These are phyloP conservation scores for Rhopalosiphum nymphaeae DNA, from an alignment of 2,888 invertebrate genomes.

Conservation along the genomic window DNA sequence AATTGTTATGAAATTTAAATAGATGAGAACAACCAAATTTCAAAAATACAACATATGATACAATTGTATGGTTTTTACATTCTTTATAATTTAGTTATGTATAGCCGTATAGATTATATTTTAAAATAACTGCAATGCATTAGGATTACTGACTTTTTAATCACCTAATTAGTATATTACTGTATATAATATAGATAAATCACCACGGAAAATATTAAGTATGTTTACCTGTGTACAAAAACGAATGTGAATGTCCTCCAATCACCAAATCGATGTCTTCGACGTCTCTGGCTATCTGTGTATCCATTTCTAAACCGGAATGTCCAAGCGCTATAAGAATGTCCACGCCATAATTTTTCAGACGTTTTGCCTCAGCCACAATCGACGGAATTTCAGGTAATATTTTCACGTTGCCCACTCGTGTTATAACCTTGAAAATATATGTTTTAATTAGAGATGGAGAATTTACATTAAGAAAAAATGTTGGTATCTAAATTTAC, in stretches of 20 bases:
- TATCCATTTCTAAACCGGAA: constrained; percentile 84
- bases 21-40: too few species aligned
- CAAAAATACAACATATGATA: too few species aligned
- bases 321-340: constrained; percentile 92
- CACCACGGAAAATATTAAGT: background rate
- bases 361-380: constrained; percentile 75
- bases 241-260: constrained; percentile 93
- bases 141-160: too few species aligned
- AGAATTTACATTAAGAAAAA: too few species aligned
- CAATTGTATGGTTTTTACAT: too few species aligned
- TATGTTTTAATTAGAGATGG: background rate
- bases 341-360: constrained; percentile 79
- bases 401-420: constrained; percentile 74
- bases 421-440: constrained; percentile 51
- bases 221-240: constrained; percentile 75
- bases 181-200: background rate
- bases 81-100: too few species aligned
- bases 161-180: too few species aligned
- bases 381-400: constrained; percentile 80
- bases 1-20: too few species aligned
- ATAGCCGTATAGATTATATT: too few species aligned
- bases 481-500: too few species aligned
- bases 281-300: constrained; percentile 82
- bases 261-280: constrained; percentile 87
- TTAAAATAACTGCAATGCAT: too few species aligned